Evolutionary conservation across 1,140 invertebrate genomes (phyloP).

Genomic region (Helicoverpa armigera): DNA sequence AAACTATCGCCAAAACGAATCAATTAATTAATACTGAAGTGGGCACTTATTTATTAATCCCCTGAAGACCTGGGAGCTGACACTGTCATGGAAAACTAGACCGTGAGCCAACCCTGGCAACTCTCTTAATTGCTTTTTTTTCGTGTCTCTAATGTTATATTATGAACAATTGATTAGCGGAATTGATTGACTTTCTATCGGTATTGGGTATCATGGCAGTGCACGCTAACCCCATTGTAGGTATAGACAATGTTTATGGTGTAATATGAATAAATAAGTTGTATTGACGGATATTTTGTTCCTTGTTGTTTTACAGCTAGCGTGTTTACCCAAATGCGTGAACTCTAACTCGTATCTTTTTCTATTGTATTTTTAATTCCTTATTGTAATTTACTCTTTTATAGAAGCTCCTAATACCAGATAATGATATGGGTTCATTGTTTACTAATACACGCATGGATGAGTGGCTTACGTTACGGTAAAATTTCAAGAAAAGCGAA

Average conservation of each 20-base stretch:
- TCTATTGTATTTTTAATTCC: not conserved
- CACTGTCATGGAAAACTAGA: slow-evolving; percentile 21
- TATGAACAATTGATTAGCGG: slow-evolving; percentile 42
- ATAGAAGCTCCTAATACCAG: not conserved
- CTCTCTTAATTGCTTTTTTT: slow-evolving; percentile 34
- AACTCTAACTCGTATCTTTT: not conserved
- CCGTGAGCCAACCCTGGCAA: slow-evolving; percentile 12
- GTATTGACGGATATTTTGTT: slow-evolving; percentile 1
- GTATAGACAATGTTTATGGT: not conserved
- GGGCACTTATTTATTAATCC: slow-evolving; percentile 16
- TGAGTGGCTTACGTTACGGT: not conserved
- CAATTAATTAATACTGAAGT: slow-evolving; percentile 23
- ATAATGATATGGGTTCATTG: not conserved
- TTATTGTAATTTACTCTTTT: not conserved
- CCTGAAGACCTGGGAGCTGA: not conserved
- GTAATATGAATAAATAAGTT: slow-evolving; percentile 12
- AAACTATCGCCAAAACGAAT: slow-evolving; percentile 5
- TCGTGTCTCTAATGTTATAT: slow-evolving; percentile 8
- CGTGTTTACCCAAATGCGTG: not conserved
- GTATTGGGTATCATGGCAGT: not conserved
- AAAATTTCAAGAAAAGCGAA: not conserved
- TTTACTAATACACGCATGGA: not conserved
- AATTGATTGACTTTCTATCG: slow-evolving; percentile 33
- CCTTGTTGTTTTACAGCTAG: not conserved
- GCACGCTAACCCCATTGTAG: not conserved